Base-by-base conservation (phyloP, 1,140 invertebrate species). In the Caenorhabditis latens region DNA sequence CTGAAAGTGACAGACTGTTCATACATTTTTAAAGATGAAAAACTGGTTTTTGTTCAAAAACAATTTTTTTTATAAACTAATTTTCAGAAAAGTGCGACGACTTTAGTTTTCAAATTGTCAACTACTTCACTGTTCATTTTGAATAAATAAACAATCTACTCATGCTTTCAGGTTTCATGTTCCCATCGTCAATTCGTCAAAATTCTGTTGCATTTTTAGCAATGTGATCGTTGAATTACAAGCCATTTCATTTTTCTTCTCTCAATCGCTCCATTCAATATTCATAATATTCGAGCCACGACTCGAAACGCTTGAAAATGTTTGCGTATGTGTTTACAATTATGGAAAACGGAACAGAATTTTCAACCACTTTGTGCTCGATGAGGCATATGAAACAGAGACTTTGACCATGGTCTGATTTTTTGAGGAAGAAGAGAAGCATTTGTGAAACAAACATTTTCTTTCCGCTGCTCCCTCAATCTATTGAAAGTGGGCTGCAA, bases 291-390 rank as follows among this genome's bases (percentile, higher is more conserved):
- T 21, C 61, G 21, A 32, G 21, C 21, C 14, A 16, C 21, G 61
- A 63, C 9, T 32, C n/a, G 32, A 63, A 63, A 63, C 2, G 1
- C 61, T 32, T 32, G 14, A 32, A 40, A 63, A 63, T 63, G 24
- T 63, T 63, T 63, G 61, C 24, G 24, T 63, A 63, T 63, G 61
- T 63, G 61, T 63, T 63, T 63, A 63, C 61, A 63, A 63, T 63
- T 63, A 63, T 63, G n/a, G 61, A 63, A 63, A 8, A 40, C 5
- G 61, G 61, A 63, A 63, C 24, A 32, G 21, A 63, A 63, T 58
- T 19, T 58, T 19, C 21, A 8, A 16, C 57, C 8, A 63, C 11
- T 13, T 32, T 5, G n/a, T 13, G 24, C 21, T 32, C 14, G 32
- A 63, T 63, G 19, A 24, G 32, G 61, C 61, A 32, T n/a, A 58